phyloP scores from a whole-genome alignment of 1,140 invertebrate genomes.

The Diorhabda elongata region DNA sequence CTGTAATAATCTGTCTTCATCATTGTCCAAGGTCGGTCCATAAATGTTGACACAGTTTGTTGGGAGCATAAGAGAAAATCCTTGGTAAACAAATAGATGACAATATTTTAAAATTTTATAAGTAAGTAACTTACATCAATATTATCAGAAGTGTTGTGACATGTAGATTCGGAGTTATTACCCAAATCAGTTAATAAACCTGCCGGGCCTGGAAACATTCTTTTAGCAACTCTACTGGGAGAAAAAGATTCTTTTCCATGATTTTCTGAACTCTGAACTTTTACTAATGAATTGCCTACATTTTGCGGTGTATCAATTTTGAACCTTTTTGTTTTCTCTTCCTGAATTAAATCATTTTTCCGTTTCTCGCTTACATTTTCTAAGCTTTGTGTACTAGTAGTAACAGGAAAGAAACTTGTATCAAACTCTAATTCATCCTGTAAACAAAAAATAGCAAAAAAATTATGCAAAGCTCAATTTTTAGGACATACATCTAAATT shows the following conservation, averaged over 20 bases:
- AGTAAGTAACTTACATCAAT: not conserved
- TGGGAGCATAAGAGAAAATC: constrained; percentile 23
- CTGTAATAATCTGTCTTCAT: constrained; percentile 24
- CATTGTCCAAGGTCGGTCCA: constrained; percentile 25
- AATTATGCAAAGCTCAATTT: not conserved
- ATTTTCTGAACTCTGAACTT: not conserved
- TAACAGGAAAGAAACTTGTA: not conserved
- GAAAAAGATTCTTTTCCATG: not conserved
- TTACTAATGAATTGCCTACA: not conserved
- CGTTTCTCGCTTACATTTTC: not conserved
- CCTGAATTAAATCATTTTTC: not conserved
- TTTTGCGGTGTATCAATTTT: not conserved
- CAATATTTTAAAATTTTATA: not conserved
- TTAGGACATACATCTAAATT: not conserved
- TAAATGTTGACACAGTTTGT: constrained; percentile 13
- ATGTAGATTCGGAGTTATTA: not conserved
- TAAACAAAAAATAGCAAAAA: not conserved
- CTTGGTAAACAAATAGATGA: not conserved
- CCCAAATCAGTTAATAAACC: constrained; percentile 21
- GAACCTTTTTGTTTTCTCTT: not conserved
- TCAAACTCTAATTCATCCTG: constrained; percentile 6
- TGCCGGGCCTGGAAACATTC: constrained; percentile 32
- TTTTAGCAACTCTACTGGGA: constrained; percentile 15
- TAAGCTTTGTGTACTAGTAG: constrained; percentile 7
- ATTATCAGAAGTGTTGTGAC: not conserved